These are phyloP conservation scores for Sphaeridia pumilis DNA, from an alignment of 2,888 invertebrate species.

Conservation along the genomic window DNA sequence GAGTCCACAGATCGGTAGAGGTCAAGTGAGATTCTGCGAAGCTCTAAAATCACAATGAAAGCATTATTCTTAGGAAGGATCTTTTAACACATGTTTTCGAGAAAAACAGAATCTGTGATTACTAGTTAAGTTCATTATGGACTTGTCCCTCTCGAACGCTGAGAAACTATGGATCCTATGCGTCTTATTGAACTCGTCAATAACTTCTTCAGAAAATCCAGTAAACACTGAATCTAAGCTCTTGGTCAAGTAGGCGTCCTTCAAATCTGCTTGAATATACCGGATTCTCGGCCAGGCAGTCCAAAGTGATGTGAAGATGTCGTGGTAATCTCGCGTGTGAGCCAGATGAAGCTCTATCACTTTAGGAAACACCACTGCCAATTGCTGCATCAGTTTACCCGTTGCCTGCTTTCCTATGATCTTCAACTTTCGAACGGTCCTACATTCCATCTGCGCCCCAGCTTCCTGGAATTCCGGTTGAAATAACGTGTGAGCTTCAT, in stretches of 20 bases:
- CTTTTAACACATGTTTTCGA: no score
- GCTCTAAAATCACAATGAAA: background rate
- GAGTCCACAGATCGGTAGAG: background rate
- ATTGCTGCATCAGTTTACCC: background rate
- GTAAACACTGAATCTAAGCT: constrained; percentile 6
- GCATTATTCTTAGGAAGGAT: background rate
- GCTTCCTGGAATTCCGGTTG: background rate
- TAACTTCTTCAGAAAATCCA: background rate
- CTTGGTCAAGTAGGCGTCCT: background rate
- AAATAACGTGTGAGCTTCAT: background rate
- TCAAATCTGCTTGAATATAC: background rate
- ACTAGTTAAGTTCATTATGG: background rate
- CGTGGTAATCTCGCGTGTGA: background rate
- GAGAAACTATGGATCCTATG: background rate
- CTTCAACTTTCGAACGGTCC: constrained; percentile 3
- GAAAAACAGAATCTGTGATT: background rate
- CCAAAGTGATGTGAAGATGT: background rate
- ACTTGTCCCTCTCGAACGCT: background rate
- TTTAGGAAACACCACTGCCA: constrained; percentile 3
- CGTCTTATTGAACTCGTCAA: background rate
- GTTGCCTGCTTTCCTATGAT: constrained; percentile 2
- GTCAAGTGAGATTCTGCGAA: background rate
- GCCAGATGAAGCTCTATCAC: background rate
- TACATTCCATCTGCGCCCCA: background rate
- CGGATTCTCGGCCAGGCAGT: constrained; percentile 1